Base-by-base conservation (phyloP, 2,797 vertebrate species). In the Parauchenoglanis punctatus region DNA sequence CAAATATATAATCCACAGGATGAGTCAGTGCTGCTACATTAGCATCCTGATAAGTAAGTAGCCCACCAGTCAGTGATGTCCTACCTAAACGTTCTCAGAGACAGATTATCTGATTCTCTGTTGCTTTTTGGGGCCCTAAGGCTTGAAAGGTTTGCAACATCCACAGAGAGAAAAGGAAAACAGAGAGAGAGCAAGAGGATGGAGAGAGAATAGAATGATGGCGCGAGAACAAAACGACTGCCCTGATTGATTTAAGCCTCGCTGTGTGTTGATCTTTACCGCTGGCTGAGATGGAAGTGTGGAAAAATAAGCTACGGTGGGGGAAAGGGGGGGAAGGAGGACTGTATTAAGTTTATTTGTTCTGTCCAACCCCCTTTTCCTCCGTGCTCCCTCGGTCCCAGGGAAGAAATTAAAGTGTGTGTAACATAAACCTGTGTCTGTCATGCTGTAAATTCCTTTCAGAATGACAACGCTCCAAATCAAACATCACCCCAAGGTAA, bases 391-490 rank as follows among this genome's bases (percentile, higher is more conserved):
- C 28, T 82, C 58, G 1, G 65, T 85, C 77, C 49, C 65, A 40
- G 75, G 80, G 86, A 83, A 85, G 84, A 82, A 88, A 76, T 63
- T 40, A 85, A 75, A 76, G 84, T 67, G 58, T 56, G 84, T 82
- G 87, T 82, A 88, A 85, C 59, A 63, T 85, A 88, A 85, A 81
- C 87, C 87, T 82, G 35, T 5, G 52, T 59, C 67, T 28, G 81
- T 83, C 81, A 46, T 28, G 59, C 70, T 83, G 72, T 63, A 77
- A 67, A 82, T 72, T 81, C 65, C 46, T 67, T 73, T 73, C 83
- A 73, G 49, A 58, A 44, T 25, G 63, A 85, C 65, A 70, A 31
- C 31, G 40, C n/a, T 87, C 85, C 91, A 90, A 80, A 89, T 92
- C 82, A 44, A 65, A 83, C 81, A 77, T 44, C n/a, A n/a, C 54